phyloP scores from a whole-genome alignment of 2,113 vertebrate species.

The Catharus bicknelli region DNA sequence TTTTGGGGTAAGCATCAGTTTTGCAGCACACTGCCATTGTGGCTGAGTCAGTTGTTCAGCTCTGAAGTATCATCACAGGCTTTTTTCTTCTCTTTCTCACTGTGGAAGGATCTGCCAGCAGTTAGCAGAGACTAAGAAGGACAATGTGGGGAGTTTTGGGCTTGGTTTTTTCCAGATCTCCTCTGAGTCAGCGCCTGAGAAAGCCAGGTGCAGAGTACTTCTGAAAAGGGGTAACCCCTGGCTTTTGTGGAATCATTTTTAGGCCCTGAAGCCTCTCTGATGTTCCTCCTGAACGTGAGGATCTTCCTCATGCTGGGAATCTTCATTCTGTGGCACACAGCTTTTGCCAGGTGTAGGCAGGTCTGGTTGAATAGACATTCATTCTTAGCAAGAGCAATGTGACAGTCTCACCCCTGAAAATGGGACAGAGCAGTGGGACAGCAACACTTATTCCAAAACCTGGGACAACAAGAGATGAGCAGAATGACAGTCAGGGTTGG shows the following conservation, averaged over 20 bases:
- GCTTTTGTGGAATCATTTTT: not conserved
- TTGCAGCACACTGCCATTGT: not conserved
- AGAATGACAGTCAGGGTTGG: not conserved
- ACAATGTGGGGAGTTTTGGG: not conserved
- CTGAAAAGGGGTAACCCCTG: not conserved
- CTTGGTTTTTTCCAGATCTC: slow-evolving; percentile 50
- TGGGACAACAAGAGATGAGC: not conserved
- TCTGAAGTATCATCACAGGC: not conserved
- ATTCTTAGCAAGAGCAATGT: not conserved
- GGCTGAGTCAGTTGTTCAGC: not conserved
- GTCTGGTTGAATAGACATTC: not conserved
- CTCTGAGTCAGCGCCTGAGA: slow-evolving; percentile 37
- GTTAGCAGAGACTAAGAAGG: not conserved
- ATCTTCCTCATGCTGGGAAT: not conserved
- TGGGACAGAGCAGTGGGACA: not conserved
- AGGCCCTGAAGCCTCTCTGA: not conserved
- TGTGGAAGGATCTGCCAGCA: not conserved
- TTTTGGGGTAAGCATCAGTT: not conserved
- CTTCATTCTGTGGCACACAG: not conserved
- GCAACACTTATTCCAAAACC: not conserved
- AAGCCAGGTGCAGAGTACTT: slow-evolving; percentile 38
- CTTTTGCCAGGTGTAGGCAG: not conserved
- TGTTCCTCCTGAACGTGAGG: not conserved
- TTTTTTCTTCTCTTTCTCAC: not conserved
- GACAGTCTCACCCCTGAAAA: not conserved